A percentile compares a stretch with the other conserved stretches of the same genome.
phyloP scores from a whole-genome alignment of 2,113 vertebrate species.

The Neolamprologus sp. region DNA sequence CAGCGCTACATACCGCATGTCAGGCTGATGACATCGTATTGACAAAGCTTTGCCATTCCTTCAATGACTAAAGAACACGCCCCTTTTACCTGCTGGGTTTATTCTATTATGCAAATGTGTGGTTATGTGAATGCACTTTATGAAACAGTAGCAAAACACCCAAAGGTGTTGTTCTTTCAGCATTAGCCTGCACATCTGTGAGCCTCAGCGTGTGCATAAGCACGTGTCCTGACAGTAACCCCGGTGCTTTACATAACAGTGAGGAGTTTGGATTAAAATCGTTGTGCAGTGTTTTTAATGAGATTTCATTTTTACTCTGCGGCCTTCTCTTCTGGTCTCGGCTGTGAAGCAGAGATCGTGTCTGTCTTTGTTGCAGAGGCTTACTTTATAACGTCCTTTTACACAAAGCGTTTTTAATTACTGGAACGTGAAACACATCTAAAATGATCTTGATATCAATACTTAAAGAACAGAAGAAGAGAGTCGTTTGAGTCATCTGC shows the following conservation, averaged over 20 bases:
- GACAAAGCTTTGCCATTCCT: background rate
- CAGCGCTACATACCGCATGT: background rate
- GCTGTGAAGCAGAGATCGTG: background rate
- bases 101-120: background rate
- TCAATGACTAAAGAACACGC: background rate
- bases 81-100: background rate
- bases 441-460: background rate
- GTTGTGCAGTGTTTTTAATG: slow-evolving; percentile 43
- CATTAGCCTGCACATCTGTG: background rate
- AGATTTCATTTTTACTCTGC: slow-evolving; percentile 20
- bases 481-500: background rate
- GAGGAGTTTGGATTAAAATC: slow-evolving; percentile 46
- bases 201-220: background rate
- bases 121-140: background rate
- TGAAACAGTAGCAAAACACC: background rate
- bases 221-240: slow-evolving; percentile 18
- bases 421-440: background rate
- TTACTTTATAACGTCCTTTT: background rate
- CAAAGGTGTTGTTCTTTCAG: background rate
- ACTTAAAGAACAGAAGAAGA: background rate
- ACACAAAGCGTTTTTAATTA: slow-evolving; percentile 3
- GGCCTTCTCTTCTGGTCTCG: background rate
- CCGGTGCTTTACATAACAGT: slow-evolving; percentile 47
- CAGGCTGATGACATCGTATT: background rate
- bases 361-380: slow-evolving; percentile 9